Evolutionary conservation across 2,888 invertebrate genomes (phyloP).

Genomic region (Meghimatium bilineatum): DNA sequence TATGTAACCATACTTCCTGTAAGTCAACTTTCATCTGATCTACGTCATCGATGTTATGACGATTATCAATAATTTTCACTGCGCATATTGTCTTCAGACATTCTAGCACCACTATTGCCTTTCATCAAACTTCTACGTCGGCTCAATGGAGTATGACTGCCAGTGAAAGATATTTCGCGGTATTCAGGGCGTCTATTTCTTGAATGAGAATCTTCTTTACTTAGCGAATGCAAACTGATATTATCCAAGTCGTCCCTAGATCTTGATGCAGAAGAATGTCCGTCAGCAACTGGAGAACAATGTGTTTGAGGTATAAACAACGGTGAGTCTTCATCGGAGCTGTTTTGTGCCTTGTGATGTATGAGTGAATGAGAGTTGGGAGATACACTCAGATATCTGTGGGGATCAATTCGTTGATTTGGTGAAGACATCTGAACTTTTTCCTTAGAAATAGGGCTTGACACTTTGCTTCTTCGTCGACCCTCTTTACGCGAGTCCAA

Average conservation of each 20-base stretch:
- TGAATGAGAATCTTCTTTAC: not conserved
- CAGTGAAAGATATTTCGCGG: not conserved
- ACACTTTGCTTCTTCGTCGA: not conserved
- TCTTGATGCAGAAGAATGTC: not conserved
- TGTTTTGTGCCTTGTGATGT: not conserved
- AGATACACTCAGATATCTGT: not conserved
- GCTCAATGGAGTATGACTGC: not conserved
- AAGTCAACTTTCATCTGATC: not conserved
- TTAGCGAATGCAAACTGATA: not conserved
- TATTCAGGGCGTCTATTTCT: not conserved
- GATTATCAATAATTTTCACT: not conserved
- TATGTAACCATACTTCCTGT: not conserved
- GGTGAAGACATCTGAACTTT: not conserved
- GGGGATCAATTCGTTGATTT: not conserved
- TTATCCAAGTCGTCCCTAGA: not conserved
- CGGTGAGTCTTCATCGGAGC: not conserved
- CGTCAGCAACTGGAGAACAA: not conserved
- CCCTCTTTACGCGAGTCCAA: conserved; percentile 6
- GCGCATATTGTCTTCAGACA: not conserved
- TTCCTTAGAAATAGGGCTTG: not conserved
- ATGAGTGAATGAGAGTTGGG: not conserved
- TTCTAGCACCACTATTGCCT: not conserved
- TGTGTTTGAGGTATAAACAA: conserved; percentile 2
- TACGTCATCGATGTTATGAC: not conserved
- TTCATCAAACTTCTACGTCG: not conserved